These are phyloP conservation scores for Halyomorpha halys DNA, from an alignment of 1,140 invertebrate genomes.

Conservation along the genomic window DNA sequence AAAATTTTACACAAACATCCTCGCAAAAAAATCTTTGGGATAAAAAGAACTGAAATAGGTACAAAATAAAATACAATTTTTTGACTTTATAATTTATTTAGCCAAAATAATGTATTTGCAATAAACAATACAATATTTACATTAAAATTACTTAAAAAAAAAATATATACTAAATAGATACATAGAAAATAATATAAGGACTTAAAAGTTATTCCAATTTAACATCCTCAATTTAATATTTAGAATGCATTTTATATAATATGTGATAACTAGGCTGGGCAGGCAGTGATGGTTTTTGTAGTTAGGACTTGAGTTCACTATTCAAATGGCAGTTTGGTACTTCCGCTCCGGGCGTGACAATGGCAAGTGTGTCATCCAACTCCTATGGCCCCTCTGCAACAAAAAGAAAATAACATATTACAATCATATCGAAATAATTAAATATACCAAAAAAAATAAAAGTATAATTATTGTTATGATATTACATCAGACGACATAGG, in stretches of 20 bases:
- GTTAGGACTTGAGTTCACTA: background rate
- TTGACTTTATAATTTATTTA: constrained; percentile 18
- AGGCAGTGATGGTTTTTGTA: constrained; percentile 12
- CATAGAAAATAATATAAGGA: constrained; percentile 13
- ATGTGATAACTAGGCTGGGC: background rate
- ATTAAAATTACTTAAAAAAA: constrained; percentile 5
- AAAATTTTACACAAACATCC: too few relatives aligned
- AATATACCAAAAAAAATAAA: background rate
- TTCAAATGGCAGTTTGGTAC: constrained; percentile 6
- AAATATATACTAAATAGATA: constrained; percentile 10
- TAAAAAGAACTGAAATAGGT: too few relatives aligned
- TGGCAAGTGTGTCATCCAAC: constrained; percentile 17
- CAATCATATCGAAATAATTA: background rate
- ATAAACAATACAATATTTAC: background rate
- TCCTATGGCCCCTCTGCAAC: constrained; percentile 13
- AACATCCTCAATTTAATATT: background rate
- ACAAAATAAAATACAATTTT: too few relatives aligned
- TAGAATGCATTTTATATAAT: background rate
- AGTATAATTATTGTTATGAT: too few relatives aligned
- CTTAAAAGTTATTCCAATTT: background rate
- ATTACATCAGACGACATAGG: too few relatives aligned
- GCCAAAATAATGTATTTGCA: constrained; percentile 11
- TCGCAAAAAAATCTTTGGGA: too few relatives aligned
- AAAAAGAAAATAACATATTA: background rate
- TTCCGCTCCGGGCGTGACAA: background rate